phyloP scores from a whole-genome alignment of 1,140 invertebrate genomes.

The Polyergus mexicanus region DNA sequence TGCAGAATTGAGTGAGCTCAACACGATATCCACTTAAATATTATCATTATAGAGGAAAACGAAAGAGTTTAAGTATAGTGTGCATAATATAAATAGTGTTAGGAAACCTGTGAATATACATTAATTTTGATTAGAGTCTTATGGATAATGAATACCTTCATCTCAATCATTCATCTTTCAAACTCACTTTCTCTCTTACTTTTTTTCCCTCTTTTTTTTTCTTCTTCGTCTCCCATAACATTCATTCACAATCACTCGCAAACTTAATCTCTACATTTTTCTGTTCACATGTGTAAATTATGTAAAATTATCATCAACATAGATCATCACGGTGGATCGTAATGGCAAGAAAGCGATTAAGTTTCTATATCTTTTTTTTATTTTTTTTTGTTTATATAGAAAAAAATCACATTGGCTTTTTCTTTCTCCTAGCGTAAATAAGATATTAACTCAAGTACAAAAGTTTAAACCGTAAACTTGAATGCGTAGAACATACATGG shows the following conservation, averaged over 20 bases:
- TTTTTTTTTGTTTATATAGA: constrained; percentile 38
- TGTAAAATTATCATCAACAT: constrained; percentile 22
- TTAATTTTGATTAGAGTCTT: constrained; percentile 60
- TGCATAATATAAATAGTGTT: constrained; percentile 44
- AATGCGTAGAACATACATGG: constrained; percentile 17
- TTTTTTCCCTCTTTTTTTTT: not conserved
- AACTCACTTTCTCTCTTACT: not conserved
- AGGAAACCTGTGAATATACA: constrained; percentile 46
- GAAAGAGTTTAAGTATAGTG: constrained; percentile 25
- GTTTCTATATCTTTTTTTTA: constrained; percentile 22
- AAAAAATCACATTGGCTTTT: constrained; percentile 58
- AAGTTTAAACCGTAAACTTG: constrained; percentile 57
- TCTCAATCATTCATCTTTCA: constrained; percentile 24
- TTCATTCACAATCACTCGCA: constrained; percentile 42
- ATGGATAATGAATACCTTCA: constrained; percentile 55
- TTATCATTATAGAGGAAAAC: not conserved
- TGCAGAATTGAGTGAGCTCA: constrained; percentile 42
- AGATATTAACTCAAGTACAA: constrained; percentile 59
- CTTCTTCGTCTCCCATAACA: not conserved
- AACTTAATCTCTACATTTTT: constrained; percentile 33
- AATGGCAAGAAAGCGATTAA: constrained; percentile 47
- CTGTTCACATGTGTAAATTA: constrained; percentile 11
- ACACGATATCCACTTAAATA: not conserved
- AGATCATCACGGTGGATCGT: not conserved
- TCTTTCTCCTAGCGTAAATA: constrained; percentile 29